Evolutionary conservation across 2,888 invertebrate species (phyloP), one percentile per base, ranked within the genome.

Genomic region (Hypolimnas misippus): DNA sequence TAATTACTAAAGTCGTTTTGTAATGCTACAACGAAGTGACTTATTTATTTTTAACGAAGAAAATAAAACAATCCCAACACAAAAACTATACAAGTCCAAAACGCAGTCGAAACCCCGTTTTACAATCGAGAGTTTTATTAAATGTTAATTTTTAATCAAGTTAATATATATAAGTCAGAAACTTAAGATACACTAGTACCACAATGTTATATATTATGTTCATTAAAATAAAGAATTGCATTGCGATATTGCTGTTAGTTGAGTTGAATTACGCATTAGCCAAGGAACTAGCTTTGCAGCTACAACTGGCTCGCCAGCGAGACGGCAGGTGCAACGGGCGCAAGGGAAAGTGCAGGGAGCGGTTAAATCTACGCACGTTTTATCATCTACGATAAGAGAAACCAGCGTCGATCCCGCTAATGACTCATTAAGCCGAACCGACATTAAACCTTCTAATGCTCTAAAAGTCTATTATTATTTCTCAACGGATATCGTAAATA

Each of bases 301-400:
- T 77, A 82, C 81, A 82, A 81, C 83, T 82, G 80, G 72, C 76
- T 80, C 77, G 79, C 25, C 25, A 14, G 49, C 50, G 33, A 25
- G 33, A 35, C 51, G 62, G 68, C 72, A 73, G 71, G 73, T 73
- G 72, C 69, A 68, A 58, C 69, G 62, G 63, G 74, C 74, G 74
- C 79, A 81, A 57, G 87, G 87, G 89, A 92, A 91, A 91, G 91
- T 89, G 80, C 80, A 82, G 87, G 88, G 89, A 77, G 89, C 83
- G 89, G 84, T 84, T 74, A 78, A 73, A 79, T 83, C 81, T 79
- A 87, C 86, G 86, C 85, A 87, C 85, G 87, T 86, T 87, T 89
- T 90, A 88, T 89, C 88, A 87, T 86, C 78, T 73, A 67, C 85
- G 90, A 89, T 90, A 89, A 89, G 88, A 88, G 89, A 89, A 89